phyloP scores from a whole-genome alignment of 2,888 invertebrate genomes.

The Microchrysa polita region DNA sequence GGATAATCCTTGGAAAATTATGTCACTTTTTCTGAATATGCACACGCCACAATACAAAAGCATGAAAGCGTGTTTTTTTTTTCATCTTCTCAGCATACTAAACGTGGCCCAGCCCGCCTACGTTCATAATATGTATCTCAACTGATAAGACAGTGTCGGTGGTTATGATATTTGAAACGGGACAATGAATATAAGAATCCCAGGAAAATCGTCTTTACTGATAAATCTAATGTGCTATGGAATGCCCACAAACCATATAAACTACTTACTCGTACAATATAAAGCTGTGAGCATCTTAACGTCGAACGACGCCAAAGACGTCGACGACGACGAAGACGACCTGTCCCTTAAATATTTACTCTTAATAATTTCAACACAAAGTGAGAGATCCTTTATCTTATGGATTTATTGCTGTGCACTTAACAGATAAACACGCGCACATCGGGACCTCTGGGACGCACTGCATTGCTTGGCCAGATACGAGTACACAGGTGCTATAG shows the following conservation, averaged over 20 bases:
- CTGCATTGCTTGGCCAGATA: too few relatives aligned
- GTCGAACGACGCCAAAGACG: too few relatives aligned
- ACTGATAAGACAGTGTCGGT: conserved; percentile 10
- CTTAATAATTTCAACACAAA: conserved; percentile 10
- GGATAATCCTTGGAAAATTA: conserved; percentile 35
- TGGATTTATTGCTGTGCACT: conserved; percentile 24
- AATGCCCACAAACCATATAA: too few relatives aligned
- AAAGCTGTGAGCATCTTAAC: too few relatives aligned
- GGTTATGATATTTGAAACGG: conserved; percentile 8
- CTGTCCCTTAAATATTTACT: conserved; percentile 41
- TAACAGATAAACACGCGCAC: neutral
- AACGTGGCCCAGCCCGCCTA: neutral
- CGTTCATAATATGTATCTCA: neutral
- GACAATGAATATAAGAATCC: neutral
- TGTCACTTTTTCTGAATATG: conserved; percentile 28
- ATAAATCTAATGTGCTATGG: conserved; percentile 30
- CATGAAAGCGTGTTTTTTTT: neutral
- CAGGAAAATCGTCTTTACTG: conserved; percentile 1
- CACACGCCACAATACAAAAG: conserved; percentile 9
- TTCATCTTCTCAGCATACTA: too few relatives aligned
- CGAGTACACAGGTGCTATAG: conserved; percentile 28
- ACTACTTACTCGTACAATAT: too few relatives aligned
- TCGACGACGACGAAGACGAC: conserved; percentile 19
- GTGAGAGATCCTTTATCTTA: conserved; percentile 20
- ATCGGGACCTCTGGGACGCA: too few relatives aligned